Evolutionary conservation across 2,113 vertebrate genomes (phyloP).

Genomic region (Prochilodus magdalenae): DNA sequence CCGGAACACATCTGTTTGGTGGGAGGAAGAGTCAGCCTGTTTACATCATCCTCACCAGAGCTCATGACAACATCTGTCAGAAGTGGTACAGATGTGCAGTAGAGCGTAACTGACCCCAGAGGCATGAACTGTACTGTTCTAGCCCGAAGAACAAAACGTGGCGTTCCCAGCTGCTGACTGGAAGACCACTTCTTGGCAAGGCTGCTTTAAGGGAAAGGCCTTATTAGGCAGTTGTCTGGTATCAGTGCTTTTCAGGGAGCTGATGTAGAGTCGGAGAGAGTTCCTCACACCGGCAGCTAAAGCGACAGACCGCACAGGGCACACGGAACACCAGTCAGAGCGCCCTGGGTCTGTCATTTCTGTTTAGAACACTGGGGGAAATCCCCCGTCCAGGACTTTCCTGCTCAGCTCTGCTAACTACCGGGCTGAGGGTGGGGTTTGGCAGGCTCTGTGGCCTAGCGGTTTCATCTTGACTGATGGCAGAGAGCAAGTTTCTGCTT

Average conservation of each 20-base stretch:
- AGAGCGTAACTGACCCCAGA: neutral
- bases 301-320: no score
- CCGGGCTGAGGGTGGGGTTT: no score
- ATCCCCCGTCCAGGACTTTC: neutral
- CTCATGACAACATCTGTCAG: neutral
- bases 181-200: neutral
- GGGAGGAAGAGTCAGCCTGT: neutral
- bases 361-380: neutral
- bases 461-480: no score
- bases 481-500: no score
- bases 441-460: no score
- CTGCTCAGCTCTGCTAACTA: no score
- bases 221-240: neutral
- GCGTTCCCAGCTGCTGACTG: neutral
- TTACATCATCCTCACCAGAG: neutral
- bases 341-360: neutral
- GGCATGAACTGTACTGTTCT: neutral
- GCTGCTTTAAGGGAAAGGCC: neutral
- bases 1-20: no score
- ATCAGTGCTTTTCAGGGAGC: neutral
- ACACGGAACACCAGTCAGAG: neutral
- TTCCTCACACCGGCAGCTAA: no score
- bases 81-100: constrained; percentile 1
- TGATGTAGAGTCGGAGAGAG: neutral
- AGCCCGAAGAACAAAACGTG: neutral